Base-by-base conservation (phyloP, 2,797 vertebrate genomes). In the Lerista edwardsae region DNA sequence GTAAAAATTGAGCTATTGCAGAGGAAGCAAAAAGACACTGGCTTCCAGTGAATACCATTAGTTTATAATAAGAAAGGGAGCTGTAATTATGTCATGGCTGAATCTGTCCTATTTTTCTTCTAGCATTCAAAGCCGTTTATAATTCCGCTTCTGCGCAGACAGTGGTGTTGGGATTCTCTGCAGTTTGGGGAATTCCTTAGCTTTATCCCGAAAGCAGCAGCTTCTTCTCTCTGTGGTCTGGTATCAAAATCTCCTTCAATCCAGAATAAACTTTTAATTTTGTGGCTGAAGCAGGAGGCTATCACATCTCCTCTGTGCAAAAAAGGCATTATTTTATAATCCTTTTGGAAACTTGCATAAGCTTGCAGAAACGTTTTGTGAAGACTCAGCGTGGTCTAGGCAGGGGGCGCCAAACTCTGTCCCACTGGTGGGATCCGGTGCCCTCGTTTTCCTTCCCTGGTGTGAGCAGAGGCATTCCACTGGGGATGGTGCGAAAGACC, bases 211-310 rank as follows among this genome's bases (percentile, higher is more conserved):
- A 93, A 92, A 91, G 34, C 67, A 83, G 87, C 92, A 93, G 77
- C 88, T 80, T 92, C 67, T 86, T 93, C 65, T 88, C 41, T 93
- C 68, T 85, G 68, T 89, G 89, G 86, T 44, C 75, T 73, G 90
- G 85, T 61, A 83, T 92, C 84, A 91, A 93, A 93, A 11, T 31
- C 87, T 89, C 93, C 68, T 84, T 72, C 80, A 87, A 94, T 90
- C 89, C 0, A 79, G 94, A 93, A 94, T 59, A 81, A 83, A 85
- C 90, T 93, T 94, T 93, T 94, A 93, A 96, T 95, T 95, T 96
- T 92, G 95, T 94, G 92, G 82, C 84, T 93, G 91, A 94, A 85
- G 81, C 94, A 87, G 94, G 89, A 93, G 93, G 88, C 91, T 88
- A 95, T 92, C 91, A 76, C 91, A 94, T 94, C 91, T 86, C 41